phyloP scores from a whole-genome alignment of 2,113 vertebrate species.

The Australoheros scitulus region DNA sequence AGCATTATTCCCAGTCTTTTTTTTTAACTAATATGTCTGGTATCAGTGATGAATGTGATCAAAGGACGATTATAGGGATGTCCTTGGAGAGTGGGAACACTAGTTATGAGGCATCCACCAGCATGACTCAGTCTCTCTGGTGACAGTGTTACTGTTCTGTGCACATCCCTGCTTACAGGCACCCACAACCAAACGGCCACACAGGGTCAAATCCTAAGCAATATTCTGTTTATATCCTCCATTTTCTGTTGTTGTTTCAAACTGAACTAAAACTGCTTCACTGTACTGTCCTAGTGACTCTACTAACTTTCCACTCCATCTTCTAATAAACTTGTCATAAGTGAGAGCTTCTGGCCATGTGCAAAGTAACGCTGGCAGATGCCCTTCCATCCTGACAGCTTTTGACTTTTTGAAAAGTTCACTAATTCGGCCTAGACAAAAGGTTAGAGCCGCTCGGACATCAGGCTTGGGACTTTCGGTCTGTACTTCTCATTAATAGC shows the following conservation, averaged over 20 bases:
- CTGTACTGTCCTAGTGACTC: not conserved
- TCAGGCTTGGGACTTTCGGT: conserved; percentile 18
- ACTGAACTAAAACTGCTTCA: not conserved
- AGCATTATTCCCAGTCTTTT: not conserved
- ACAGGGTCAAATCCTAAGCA: conserved; percentile 63
- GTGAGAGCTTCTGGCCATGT: conserved; percentile 1
- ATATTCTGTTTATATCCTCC: conserved; percentile 47
- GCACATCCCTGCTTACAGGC: conserved; percentile 24
- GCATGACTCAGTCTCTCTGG: not conserved
- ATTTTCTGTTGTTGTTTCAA: conserved; percentile 36
- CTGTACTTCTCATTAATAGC: conserved; percentile 62
- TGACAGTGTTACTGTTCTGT: conserved; percentile 27
- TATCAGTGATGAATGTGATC: not conserved
- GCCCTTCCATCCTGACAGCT: conserved; percentile 32
- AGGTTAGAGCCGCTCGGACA: conserved; percentile 36
- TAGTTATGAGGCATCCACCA: conserved; percentile 12
- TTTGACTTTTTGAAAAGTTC: conserved; percentile 51
- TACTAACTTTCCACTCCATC: not conserved
- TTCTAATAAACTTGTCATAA: conserved; percentile 30
- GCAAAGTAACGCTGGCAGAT: conserved; percentile 24
- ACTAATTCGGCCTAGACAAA: conserved; percentile 10
- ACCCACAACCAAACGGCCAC: conserved; percentile 38
- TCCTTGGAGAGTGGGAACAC: not conserved
- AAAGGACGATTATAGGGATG: not conserved
- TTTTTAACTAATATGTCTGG: not conserved